Evolutionary conservation across 2,113 vertebrate genomes (phyloP), one percentile per base, ranked within the genome.

Genomic region (Platysternon megacephalum): DNA sequence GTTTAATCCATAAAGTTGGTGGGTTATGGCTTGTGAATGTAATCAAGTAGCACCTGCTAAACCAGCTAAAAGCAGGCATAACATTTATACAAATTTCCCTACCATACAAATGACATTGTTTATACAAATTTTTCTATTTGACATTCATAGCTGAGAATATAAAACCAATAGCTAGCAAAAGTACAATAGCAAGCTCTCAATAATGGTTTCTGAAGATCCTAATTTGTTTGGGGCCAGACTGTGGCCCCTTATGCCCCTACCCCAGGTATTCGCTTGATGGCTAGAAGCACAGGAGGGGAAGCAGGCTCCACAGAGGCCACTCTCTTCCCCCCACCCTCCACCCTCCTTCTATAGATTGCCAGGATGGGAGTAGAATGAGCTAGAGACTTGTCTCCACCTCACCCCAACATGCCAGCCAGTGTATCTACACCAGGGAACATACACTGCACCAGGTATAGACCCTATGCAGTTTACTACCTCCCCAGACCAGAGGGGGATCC

Each of bases 221-320:
- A 49, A 79, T 82, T 86, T 0, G 0, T 24, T 61, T 84, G 46
- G 28, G 29, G n/a, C 1, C 21, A 76, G 22, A 44, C 42, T 13
- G 5, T 76, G 39, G 39, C 21, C 39, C 39, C 35, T 68, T 35
- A 68, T 35, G 16, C 35, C 16, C 14, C 32, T 35, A 32, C 32
- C 32, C 13, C 14, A 68, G 32, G 14, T n/a, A 35, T 68, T 32
- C 4, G 8, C 61, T 68, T 68, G 14, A 68, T 9, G 14, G 7
- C 61, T n/a, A 68, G 32, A 68, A 68, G 16, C 17, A 19, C 35
- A 14, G 14, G 14, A 19, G 48, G 16, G 9, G 46, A 51, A 51
- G 29, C 48, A 79, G 29, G 8, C 52, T 65, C 21, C 24, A 0
- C 0, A 7, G 6, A 76, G 17, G 16, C 49, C 93, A 28, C 53